Evolutionary conservation across 2,888 invertebrate genomes (phyloP).

Genomic region (Himalopsyche kuldschensis): DNA sequence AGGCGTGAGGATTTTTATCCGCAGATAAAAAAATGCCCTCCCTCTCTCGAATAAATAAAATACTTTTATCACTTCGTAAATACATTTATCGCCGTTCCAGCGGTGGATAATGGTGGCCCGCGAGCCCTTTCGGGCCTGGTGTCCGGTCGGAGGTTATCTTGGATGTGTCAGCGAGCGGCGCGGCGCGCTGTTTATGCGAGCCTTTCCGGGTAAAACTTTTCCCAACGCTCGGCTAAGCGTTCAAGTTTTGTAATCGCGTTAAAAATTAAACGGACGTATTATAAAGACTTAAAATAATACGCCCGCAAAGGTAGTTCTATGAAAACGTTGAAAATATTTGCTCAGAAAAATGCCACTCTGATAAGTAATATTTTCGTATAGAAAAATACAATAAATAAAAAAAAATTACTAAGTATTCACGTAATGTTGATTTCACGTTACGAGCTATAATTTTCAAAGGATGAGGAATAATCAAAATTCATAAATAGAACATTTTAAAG

Average conservation of each 20-base stretch:
- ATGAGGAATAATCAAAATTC: too few species aligned
- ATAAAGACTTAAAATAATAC: too few species aligned
- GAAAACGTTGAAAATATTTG: too few species aligned
- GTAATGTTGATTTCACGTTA: too few species aligned
- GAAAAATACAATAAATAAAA: too few species aligned
- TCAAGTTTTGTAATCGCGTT: neutral
- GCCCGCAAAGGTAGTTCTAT: too few species aligned
- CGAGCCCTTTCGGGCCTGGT: conserved; percentile 3
- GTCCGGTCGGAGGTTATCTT: conserved; percentile 27
- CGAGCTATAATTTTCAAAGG: too few species aligned
- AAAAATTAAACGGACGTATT: neutral
- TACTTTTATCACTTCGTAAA: conserved; percentile 29
- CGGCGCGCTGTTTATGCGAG: neutral
- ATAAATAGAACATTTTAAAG: too few species aligned
- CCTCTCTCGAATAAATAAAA: conserved; percentile 8
- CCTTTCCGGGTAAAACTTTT: neutral
- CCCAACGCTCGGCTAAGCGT: neutral
- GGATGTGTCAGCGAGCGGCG: neutral
- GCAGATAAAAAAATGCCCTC: neutral
- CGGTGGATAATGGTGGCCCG: conserved; percentile 18
- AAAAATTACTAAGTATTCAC: too few species aligned
- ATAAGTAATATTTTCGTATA: too few species aligned
- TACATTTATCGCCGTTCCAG: conserved; percentile 25
- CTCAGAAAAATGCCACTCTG: too few species aligned
- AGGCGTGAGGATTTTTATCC: neutral